Percentiles rank a stretch among this genome's conserved stretches.
These are phyloP conservation scores for Aptenodytes forsteri DNA, from an alignment of 2,113 vertebrate genomes.

Conservation along the genomic window DNA sequence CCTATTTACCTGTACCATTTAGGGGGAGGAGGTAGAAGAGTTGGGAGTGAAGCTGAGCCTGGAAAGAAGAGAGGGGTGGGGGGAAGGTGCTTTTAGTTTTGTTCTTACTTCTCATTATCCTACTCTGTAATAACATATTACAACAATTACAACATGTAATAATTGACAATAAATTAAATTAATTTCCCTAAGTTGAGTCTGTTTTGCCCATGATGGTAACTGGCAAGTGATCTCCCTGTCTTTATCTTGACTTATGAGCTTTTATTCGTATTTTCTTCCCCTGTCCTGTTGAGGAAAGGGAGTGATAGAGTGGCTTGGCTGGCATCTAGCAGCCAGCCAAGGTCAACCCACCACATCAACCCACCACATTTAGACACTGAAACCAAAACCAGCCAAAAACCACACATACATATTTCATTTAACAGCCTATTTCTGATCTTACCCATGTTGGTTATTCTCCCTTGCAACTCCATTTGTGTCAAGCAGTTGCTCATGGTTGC, in stretches of 20 bases:
- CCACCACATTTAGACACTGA: background rate
- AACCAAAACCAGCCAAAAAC: background rate
- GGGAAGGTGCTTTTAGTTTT: background rate
- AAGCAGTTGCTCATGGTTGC: background rate
- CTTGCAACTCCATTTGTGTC: background rate
- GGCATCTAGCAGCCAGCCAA: background rate
- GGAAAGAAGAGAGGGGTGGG: background rate
- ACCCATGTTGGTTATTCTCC: background rate
- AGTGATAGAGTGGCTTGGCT: background rate
- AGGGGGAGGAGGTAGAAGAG: too few relatives aligned
- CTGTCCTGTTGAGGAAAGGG: background rate
- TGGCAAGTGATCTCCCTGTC: background rate
- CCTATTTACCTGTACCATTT: background rate
- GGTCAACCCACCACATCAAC: background rate
- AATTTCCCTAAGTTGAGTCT: background rate
- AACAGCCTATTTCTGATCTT: background rate
- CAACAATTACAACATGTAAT: background rate
- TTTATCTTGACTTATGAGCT: background rate
- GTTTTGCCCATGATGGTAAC: background rate
- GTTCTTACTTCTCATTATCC: background rate
- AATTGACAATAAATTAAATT: background rate
- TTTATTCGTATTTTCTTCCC: background rate
- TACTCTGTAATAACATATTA: background rate
- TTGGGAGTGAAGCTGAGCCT: background rate
- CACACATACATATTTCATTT: background rate